Evolutionary conservation across 2,113 vertebrate genomes (phyloP), one percentile per base, ranked within the genome.

Genomic region (Typhlomys cinereus): DNA sequence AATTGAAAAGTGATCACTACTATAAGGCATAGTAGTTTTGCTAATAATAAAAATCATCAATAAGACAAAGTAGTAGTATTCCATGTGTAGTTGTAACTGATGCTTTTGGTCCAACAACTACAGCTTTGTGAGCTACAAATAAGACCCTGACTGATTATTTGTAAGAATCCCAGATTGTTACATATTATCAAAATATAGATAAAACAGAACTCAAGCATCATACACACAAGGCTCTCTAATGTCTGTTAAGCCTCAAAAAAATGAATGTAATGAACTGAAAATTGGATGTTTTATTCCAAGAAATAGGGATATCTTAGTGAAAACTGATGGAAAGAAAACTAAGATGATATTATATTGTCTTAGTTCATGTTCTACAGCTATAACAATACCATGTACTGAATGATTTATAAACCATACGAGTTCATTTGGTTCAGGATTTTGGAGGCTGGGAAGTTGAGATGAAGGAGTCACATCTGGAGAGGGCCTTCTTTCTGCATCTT

Each of bases 191-290:
- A 84, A 89, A 76, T 48, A 92, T 2, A 17, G 64, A 61, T 57
- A 79, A 90, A 64, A 25, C 0, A 73, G 70, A 94, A 50, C 23
- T 93, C 13, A 44, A 81, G 88, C 66, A 23, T 64, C 44, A 83
- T 46, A 57, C n/a, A 54, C 7, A 44, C 66, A 54, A 78, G 13
- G 5, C 46, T 81, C 18, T 66, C 57, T 1, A 20, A 23, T 66
- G 10, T 66, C 31, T 41, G 39, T 52, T 62, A 83, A 89, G 5
- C 6, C 14, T 85, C 41, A 70, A 66, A 67, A 10, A 93, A 70
- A 87, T 71, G 10, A 95, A 89, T 70, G 78, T 7, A 76, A 57
- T 44, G 21, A 90, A 62, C 8, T 44, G 12, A 88, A 95, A 79
- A 11, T 36, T 52, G 52, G 78, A 44, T 9, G 44, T 85, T 91